Base-by-base conservation (phyloP, 2,113 vertebrate species). In the Todiramphus saurophagus region DNA sequence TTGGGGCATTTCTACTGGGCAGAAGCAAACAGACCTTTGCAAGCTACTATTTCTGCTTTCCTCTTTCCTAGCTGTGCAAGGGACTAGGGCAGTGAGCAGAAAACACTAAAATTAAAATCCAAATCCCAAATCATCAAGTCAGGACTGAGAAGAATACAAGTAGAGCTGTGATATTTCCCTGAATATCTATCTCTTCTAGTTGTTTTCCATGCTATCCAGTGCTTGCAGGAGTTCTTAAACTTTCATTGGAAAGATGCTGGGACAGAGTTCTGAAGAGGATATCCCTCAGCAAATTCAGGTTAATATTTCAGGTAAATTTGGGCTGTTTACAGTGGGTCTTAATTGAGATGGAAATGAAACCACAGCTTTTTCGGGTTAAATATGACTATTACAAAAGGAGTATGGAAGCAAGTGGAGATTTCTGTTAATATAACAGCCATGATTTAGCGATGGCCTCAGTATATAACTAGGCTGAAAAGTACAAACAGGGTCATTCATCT, bases 311-410 rank as follows among this genome's bases (percentile, higher is more conserved):
- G 46, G 25, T 87, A 83, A 80, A 87, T 5, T 51, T 11, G 12
- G 14, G 20, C 46, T 87, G 43, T 63, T 94, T 86, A 63, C 28
- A 81, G 21, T 16, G 31, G 55, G 16, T 70, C 44, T 64, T 44
- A 53, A 35, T 14, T 13, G 55, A 94, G 63, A 90, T 28, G 63
- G 79, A 93, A 95, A 92, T 30, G 62, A 96, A 72, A 95, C 27
- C 27, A 53, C 37, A 92, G 64, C n/a, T 60, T 50, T 75, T 83
- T 63, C 18, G 58, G 73, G 46, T 78, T 35, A 70, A 83, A 88
- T 11, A 19, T 13, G 37, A 63, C 60, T 53, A 81, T 41, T 60
- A 92, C 56, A 88, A 83, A 85, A 90, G 75, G 10, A 25, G 33
- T 4, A 70, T 7, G 41, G 68, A 92, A 93, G 41, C 50, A 83